Base-by-base conservation (phyloP, 2,888 invertebrate species). In the Auanema freiburgensis region DNA sequence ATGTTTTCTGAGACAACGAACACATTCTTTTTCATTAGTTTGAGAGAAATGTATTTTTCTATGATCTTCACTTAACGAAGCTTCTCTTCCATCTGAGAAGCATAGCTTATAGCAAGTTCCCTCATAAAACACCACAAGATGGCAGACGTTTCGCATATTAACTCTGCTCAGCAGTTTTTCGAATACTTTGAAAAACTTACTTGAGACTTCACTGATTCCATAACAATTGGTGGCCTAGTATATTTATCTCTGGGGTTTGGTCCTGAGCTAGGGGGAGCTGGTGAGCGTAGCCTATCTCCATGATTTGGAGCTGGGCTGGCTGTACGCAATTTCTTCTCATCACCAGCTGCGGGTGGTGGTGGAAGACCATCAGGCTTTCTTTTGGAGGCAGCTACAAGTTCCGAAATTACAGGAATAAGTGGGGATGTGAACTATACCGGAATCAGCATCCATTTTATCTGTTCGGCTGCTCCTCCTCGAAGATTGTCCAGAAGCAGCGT, bases 211-310 rank as follows among this genome's bases (percentile, higher is more conserved):
- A 79, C 72, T 57, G 80, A 74, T 62, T 82, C 76, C 42, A 77
- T 65, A 44, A 83, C 78, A 56, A 83, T 78, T 8, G 83, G 83
- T 14, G 75, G 72, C 25, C 76, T 63, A 55, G 74, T 79, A 71
- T 59, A 76, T 44, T 70, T 73, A 52, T 73, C 74, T 49, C 52
- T 60, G 12, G 53, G 44, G 16, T 44, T 16, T 12, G 56, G 53
- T 41, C 54, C 54, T 10, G 33, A 33, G 33, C 33, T 33, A 33
- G 67, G 57, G 6, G 51, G 46, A n/a, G 49, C 59, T 2, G 59
- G 46, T 0, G 65, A 54, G 23, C 63, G 65, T 21, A 56, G 54
- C 59, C 62, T 61, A 14, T 63, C 55, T 33, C 33, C 33, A 33
- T 33, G 33, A 8, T 8, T 33, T 18, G 69, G 61, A 5, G 63